A percentile compares a stretch with the other conserved stretches of the same genome.
Evolutionary conservation across 2,797 vertebrate species (phyloP).

Genomic region (Xyrichtys novacula): DNA sequence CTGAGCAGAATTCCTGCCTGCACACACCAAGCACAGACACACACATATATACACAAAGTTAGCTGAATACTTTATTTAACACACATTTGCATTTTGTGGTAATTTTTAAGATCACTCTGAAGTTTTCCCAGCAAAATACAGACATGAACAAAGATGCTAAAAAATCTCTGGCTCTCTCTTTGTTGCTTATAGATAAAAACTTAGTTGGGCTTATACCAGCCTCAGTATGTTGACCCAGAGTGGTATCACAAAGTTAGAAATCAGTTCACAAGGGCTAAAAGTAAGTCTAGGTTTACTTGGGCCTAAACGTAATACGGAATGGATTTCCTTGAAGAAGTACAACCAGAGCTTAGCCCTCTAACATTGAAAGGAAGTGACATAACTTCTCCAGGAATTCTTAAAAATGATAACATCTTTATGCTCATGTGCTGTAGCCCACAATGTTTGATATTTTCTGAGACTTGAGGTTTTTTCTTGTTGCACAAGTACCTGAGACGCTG

Average conservation of each 20-base stretch:
- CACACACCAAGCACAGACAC: slow-evolving; percentile 28
- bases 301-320: too few relatives aligned
- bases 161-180: slow-evolving; percentile 2
- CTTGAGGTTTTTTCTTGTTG: neutral
- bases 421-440: neutral
- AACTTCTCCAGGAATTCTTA: too few relatives aligned
- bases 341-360: neutral
- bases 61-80: slow-evolving; percentile 64
- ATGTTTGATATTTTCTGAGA: neutral
- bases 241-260: too few relatives aligned
- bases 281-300: too few relatives aligned
- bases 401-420: neutral
- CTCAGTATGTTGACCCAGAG: neutral
- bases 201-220: too few relatives aligned
- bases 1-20: slow-evolving; percentile 98
- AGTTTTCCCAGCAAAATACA: slow-evolving; percentile 1
- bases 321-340: too few relatives aligned
- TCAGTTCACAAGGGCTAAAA: too few relatives aligned
- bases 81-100: slow-evolving; percentile 20
- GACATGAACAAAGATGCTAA: neutral
- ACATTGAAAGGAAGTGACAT: too few relatives aligned
- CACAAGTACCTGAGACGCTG: slow-evolving; percentile 91
- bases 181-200: neutral
- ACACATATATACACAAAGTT: slow-evolving; percentile 14
- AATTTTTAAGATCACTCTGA: slow-evolving; percentile 13